Percentiles rank a stretch among this genome's conserved stretches.
These are phyloP conservation scores for Champsocephalus esox DNA, from an alignment of 2,797 vertebrate genomes.

Conservation along the genomic window DNA sequence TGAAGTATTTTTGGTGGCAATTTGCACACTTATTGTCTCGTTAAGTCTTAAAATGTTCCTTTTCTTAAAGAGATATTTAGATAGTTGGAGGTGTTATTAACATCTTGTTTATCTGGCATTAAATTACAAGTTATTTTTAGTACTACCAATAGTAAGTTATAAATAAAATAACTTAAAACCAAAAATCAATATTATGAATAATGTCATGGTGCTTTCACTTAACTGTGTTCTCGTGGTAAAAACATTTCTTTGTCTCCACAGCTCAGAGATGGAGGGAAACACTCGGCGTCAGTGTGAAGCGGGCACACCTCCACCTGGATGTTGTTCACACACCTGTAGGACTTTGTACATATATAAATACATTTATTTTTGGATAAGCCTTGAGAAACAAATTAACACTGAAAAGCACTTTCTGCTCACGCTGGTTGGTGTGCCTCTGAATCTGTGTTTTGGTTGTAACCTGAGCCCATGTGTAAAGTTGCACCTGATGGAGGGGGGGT, in stretches of 20 bases:
- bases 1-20: background rate
- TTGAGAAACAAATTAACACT: slow-evolving; percentile 43
- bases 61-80: too few relatives aligned
- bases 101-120: too few relatives aligned
- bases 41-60: background rate
- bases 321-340: slow-evolving; percentile 73
- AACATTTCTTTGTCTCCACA: slow-evolving; percentile 70
- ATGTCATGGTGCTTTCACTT: slow-evolving; percentile 25
- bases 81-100: too few relatives aligned
- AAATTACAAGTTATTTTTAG: background rate
- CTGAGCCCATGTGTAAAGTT: slow-evolving; percentile 75
- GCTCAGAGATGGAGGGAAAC: slow-evolving; percentile 86
- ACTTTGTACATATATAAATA: slow-evolving; percentile 69
- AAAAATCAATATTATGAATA: background rate
- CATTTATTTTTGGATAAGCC: slow-evolving; percentile 52
- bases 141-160: too few relatives aligned
- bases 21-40: background rate
- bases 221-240: slow-evolving; percentile 18
- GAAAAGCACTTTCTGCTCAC: slow-evolving; percentile 80
- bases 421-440: slow-evolving; percentile 48
- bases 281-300: slow-evolving; percentile 75
- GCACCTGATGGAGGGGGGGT: slow-evolving; percentile 82
- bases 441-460: slow-evolving; percentile 83
- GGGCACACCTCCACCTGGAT: slow-evolving; percentile 15
- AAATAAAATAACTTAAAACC: too few relatives aligned